A percentile compares a stretch with the other conserved stretches of the same genome.
Conservation (phyloP, 2,888 invertebrate species). For the Antitype chi region DNA sequence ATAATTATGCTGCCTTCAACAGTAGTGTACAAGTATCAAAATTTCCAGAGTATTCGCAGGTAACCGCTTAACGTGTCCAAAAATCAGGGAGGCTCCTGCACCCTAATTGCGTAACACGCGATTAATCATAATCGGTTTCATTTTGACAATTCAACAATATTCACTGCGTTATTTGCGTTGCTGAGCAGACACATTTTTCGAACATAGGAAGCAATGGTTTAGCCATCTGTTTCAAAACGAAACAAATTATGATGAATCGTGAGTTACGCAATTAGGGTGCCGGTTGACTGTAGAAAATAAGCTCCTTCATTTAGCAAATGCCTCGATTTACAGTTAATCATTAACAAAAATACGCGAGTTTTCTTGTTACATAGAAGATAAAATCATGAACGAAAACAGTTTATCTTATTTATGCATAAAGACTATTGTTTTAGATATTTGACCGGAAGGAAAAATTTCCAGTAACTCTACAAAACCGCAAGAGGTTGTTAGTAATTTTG, state of each 20-base stretch:
- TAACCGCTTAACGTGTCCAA: not conserved
- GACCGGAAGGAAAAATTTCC: not conserved
- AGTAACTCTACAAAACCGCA: not conserved
- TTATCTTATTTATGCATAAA: not conserved
- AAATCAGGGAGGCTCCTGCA: too few species aligned
- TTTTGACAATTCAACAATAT: too few species aligned
- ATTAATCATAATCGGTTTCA: too few species aligned
- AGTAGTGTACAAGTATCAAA: not conserved
- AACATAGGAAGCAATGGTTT: too few species aligned
- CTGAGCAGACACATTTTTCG: too few species aligned
- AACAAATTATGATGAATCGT: too few species aligned
- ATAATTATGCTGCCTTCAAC: not conserved
- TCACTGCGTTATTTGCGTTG: too few species aligned
- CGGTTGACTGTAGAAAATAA: not conserved
- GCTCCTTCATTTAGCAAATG: not conserved
- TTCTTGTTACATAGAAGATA: not conserved
- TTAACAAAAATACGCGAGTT: not conserved
- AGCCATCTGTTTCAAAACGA: too few species aligned
- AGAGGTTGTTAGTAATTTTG: conserved; percentile 12
- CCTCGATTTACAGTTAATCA: not conserved
- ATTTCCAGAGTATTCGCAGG: not conserved
- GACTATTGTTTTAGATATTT: conserved; percentile 1
- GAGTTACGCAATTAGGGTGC: too few species aligned
- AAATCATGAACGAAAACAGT: conserved; percentile 7
- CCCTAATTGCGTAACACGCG: too few species aligned